Evolutionary conservation across 2,113 vertebrate species (phyloP).

Genomic region (Enhydra lutris): DNA sequence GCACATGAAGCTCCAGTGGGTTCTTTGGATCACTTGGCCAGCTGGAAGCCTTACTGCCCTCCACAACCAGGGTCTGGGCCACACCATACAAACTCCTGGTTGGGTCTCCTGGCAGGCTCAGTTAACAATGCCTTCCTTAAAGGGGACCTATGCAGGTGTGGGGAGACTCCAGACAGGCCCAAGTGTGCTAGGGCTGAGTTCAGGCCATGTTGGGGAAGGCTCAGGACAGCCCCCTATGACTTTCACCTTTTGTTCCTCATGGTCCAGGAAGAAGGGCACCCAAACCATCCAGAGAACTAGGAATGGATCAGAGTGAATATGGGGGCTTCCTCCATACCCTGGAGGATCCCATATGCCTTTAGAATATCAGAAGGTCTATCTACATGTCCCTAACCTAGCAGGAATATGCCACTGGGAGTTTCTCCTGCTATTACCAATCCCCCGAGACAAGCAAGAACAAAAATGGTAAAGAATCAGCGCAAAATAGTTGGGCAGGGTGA

Average conservation of each 20-base stretch:
- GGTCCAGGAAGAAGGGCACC: neutral
- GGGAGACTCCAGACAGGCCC: neutral
- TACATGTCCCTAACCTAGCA: neutral
- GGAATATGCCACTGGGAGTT: neutral
- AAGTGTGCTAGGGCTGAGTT: neutral
- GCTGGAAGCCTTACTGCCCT: neutral
- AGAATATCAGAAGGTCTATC: neutral
- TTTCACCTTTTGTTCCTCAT: neutral
- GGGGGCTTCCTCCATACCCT: neutral
- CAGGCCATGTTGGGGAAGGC: neutral
- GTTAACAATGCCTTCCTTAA: neutral
- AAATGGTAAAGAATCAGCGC: neutral
- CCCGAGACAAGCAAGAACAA: neutral
- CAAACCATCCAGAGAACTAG: neutral
- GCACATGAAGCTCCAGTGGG: neutral
- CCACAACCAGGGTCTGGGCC: neutral
- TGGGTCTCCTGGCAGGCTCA: neutral
- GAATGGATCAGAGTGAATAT: neutral
- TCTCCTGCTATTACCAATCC: neutral
- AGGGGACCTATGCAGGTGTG: neutral
- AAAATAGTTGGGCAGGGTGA: neutral
- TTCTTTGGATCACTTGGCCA: neutral
- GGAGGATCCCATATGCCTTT: neutral
- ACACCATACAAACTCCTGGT: too few relatives aligned
- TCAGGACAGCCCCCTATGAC: neutral